Evolutionary conservation across 2,797 vertebrate species (phyloP).

Genomic region (Pangasius macronema): DNA sequence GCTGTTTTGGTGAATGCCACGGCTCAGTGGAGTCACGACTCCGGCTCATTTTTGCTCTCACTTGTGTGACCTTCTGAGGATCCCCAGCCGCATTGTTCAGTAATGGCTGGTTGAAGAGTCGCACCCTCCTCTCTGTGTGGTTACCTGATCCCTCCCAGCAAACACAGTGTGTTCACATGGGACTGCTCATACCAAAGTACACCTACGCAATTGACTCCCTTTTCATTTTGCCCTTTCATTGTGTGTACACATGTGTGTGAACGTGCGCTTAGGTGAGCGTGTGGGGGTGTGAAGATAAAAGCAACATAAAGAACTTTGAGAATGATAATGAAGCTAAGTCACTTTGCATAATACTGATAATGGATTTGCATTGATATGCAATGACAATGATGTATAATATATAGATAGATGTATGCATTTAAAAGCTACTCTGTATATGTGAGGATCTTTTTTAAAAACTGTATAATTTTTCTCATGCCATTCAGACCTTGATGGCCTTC

Average conservation of each 20-base stretch:
- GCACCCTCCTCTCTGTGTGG: constrained; percentile 58
- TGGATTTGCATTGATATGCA: neutral
- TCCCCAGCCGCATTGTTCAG: constrained; percentile 51
- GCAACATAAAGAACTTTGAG: constrained; percentile 39
- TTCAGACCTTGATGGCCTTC: neutral
- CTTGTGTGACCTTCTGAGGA: constrained; percentile 55
- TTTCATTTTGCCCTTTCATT: constrained; percentile 53
- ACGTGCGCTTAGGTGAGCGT: constrained; percentile 8
- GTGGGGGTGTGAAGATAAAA: constrained; percentile 39
- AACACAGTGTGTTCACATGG: constrained; percentile 71
- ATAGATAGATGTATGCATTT: neutral
- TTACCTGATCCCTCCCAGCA: constrained; percentile 58
- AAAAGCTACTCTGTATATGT: neutral
- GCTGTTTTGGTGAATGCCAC: constrained; percentile 17
- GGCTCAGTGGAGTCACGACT: constrained; percentile 25
- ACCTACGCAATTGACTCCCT: constrained; percentile 76
- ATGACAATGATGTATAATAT: neutral
- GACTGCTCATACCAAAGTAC: constrained; percentile 78
- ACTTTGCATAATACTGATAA: constrained; percentile 6
- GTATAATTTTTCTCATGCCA: constrained; percentile 1
- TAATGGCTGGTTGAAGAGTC: constrained; percentile 54
- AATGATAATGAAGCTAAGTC: constrained; percentile 1
- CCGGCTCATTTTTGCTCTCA: constrained; percentile 41
- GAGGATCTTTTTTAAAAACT: neutral
- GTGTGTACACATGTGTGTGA: constrained; percentile 40